Base-by-base conservation (phyloP, 2,888 invertebrate genomes). In the Tenthredo scrophulariae region DNA sequence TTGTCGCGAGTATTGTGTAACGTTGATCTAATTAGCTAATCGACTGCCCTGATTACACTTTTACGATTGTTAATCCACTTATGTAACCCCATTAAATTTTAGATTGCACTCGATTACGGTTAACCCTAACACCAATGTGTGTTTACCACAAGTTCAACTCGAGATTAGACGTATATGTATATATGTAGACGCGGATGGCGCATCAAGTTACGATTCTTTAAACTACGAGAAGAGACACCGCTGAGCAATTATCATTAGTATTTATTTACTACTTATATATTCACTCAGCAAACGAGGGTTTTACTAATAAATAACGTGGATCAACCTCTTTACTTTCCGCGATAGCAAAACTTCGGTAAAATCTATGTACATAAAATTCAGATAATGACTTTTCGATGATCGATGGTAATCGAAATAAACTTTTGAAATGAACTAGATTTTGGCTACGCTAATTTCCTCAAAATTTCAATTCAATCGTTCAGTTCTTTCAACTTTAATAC, bases 31-130 rank as follows among this genome's bases (percentile, higher is more conserved):
- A 72, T 72, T 72, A 40, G 18, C 10, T 18, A 26, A 74, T 18
- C n/a, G 40, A n/a, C 26, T 74, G 10, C n/a, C 15, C 50, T 9
- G 54, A 77, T 77, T 29, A 77, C 29, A 54, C 46, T 77, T 54
- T 77, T 77, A 33, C 77, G 77, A 77, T 77, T 33, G 10, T 15
- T 77, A 80, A 62, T 80, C 80, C 37, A 80, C 40, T 62, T 80
- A 22, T 26, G 7, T 37, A 37, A 80, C 80, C 40, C 80, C 13
- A n/a, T 62, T 40, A 62, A 80, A n/a, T 58, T 80, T 80, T 37
- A 80, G 40, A 58, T 54, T 79, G 33, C 58, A 13, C 10, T 79
- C 54, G 79, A 79, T 79, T 77, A 77, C 54, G 10, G 22, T 43
- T 46, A 75, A 75, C 46, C 37, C 33, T 75, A 58, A 54, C 15